Evolutionary conservation across 64 coral and sea anemone species (phyloP).

Genomic region (Dendronephthya gigantea): DNA sequence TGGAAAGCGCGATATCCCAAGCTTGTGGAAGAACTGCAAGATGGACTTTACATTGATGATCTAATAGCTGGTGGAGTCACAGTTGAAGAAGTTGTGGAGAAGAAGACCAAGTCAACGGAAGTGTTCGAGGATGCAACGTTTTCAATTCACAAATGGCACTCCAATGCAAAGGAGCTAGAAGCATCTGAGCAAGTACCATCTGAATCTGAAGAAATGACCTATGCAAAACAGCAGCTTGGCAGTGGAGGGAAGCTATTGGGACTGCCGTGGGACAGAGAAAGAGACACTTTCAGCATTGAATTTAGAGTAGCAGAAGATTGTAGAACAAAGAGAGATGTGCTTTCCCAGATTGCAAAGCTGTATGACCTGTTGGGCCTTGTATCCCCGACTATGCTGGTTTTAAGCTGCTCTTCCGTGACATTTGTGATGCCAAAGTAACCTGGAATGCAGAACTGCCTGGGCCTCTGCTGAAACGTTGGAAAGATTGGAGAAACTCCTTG

Average conservation of each 20-base stretch:
- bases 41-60: no score
- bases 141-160: slow-evolving; percentile 42
- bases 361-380: not conserved
- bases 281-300: slow-evolving; percentile 23
- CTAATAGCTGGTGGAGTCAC: no score
- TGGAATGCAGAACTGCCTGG: not conserved
- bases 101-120: slow-evolving; percentile 24
- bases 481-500: no score
- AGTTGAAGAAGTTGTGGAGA: no score
- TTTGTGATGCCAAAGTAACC: slow-evolving; percentile 35
- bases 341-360: slow-evolving; percentile 21
- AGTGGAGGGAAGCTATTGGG: slow-evolving; percentile 33
- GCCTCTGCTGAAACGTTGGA: no score
- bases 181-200: not conserved
- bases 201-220: slow-evolving; percentile 28
- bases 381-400: slow-evolving; percentile 21
- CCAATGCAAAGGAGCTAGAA: slow-evolving; percentile 42
- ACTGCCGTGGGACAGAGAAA: slow-evolving; percentile 36
- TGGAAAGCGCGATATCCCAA: no score
- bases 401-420: slow-evolving; percentile 39
- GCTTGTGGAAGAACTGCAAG: no score
- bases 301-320: not conserved
- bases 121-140: slow-evolving; percentile 45
- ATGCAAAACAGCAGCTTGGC: slow-evolving; percentile 39
- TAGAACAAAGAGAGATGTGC: slow-evolving; percentile 36